Conservation (phyloP, 2,888 invertebrate genomes). For the Drosophila imparisetae region DNA sequence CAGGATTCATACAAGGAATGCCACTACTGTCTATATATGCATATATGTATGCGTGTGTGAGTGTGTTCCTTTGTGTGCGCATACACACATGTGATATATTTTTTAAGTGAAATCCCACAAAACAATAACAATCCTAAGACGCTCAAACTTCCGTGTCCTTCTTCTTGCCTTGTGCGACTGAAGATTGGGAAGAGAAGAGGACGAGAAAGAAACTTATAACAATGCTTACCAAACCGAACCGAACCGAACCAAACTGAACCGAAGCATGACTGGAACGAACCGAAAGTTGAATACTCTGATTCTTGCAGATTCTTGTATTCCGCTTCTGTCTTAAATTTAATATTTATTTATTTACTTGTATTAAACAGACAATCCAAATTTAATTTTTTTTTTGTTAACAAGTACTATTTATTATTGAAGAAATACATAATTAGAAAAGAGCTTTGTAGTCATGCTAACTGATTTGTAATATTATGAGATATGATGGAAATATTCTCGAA, state of each 20-base stretch:
- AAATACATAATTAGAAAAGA: background rate
- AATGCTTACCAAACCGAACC: conserved; percentile 18
- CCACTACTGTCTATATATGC: conserved; percentile 15
- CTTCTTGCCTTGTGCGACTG: conserved; percentile 9
- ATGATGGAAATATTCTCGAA: conserved; percentile 15
- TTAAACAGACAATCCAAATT: background rate
- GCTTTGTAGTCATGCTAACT: background rate
- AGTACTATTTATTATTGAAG: background rate
- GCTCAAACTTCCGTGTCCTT: conserved; percentile 46
- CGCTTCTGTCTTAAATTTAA: background rate
- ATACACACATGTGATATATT: conserved; percentile 15
- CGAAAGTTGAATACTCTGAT: conserved; percentile 31
- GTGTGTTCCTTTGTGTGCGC: conserved; percentile 1
- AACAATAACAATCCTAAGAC: conserved; percentile 50
- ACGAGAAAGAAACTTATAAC: conserved; percentile 16
- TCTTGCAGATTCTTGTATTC: background rate
- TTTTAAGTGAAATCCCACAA: conserved; percentile 47
- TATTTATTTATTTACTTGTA: background rate
- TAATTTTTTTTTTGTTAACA: background rate
- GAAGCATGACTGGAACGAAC: conserved; percentile 22
- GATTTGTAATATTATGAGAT: conserved; percentile 7
- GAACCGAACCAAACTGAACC: conserved; percentile 6
- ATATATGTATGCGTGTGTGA: conserved; percentile 2
- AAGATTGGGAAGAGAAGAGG: conserved; percentile 7
- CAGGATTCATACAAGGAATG: conserved; percentile 61